Base-by-base conservation (phyloP, 2,113 vertebrate species). In the Otolemur garnettii region DNA sequence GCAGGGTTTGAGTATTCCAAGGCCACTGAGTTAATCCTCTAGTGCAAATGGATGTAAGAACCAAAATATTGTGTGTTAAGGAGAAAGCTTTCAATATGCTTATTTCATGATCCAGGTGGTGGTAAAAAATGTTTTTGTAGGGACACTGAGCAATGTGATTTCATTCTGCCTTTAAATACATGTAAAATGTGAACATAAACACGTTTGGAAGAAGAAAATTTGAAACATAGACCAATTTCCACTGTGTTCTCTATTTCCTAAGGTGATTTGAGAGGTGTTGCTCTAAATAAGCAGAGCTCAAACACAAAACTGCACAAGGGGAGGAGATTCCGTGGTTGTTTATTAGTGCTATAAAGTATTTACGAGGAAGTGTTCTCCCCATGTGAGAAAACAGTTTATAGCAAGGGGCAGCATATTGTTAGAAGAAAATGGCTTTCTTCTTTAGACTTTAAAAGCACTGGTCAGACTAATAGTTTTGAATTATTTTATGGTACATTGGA, bases 111-210 rank as follows among this genome's bases (percentile, higher is more conserved):
- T 80, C 35, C 62, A 68, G 1, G 3, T 64, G 60, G 59, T 26
- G 35, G 19, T 35, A 13, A 38, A 64, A 64, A 28, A 13, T 13
- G 62, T 86, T 93, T 81, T 94, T 38, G 78, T 79, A 83, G 13
- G 38, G 33, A 8, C 45, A 64, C 2, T 86, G 72, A 93, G n/a
- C 62, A 78, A 57, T 72, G 57, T 69, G 42, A 82, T 71, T 62
- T 82, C 53, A 83, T 6, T 38, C 28, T 86, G 21, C 14, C 11
- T 81, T 92, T 75, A n/a, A 2, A 30, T 66, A 62, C 18, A 85
- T 88, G 87, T 88, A 77, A 79, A 93, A 84, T 88, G 71, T 81
- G 71, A 84, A 85, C 35, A 62, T 45, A 88, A 85, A 85, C 57
- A 84, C 66, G 71, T 96, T 95, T 62, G 7, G 71, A 80, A 86